phyloP scores from a whole-genome alignment of 2,888 invertebrate species.

The Urechis unicinctus region DNA sequence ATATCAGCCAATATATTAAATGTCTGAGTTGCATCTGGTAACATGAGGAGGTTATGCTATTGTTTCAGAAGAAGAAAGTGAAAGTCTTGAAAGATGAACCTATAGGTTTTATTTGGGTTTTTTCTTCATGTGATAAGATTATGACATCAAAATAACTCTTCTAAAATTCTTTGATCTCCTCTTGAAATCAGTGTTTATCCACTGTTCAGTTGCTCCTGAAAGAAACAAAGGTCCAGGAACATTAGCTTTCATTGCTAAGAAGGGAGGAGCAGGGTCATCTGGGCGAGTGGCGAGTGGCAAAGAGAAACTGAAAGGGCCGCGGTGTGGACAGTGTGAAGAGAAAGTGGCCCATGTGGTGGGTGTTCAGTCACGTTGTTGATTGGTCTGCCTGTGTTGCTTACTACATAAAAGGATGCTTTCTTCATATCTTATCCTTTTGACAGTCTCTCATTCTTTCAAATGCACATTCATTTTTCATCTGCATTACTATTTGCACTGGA shows the following conservation, averaged over 20 bases:
- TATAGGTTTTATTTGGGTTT: too few species aligned
- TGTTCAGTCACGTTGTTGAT: too few species aligned
- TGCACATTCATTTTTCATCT: too few species aligned
- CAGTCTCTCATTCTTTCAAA: too few species aligned
- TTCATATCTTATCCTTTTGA: too few species aligned
- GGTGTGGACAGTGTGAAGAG: slow-evolving; percentile 50
- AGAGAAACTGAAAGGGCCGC: slow-evolving; percentile 29
- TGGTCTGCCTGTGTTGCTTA: too few species aligned
- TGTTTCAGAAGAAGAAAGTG: slow-evolving; percentile 27
- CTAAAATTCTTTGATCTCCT: background rate
- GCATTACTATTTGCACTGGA: too few species aligned
- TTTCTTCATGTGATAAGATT: too few species aligned
- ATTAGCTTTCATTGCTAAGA: slow-evolving; percentile 37
- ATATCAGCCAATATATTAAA: too few species aligned
- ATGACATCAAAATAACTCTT: slow-evolving; percentile 1
- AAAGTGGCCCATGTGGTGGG: slow-evolving; percentile 43
- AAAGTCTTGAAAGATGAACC: slow-evolving; percentile 41
- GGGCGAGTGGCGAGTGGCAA: background rate
- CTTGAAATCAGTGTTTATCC: background rate
- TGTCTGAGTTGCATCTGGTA: background rate
- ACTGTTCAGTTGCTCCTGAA: slow-evolving; percentile 4
- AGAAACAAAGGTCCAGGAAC: slow-evolving; percentile 33
- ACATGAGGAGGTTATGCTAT: background rate
- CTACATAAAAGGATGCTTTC: background rate
- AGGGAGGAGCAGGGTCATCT: slow-evolving; percentile 12